Evolutionary conservation across 2,888 invertebrate species (phyloP).

Genomic region (Agonopterix subpropinquella): DNA sequence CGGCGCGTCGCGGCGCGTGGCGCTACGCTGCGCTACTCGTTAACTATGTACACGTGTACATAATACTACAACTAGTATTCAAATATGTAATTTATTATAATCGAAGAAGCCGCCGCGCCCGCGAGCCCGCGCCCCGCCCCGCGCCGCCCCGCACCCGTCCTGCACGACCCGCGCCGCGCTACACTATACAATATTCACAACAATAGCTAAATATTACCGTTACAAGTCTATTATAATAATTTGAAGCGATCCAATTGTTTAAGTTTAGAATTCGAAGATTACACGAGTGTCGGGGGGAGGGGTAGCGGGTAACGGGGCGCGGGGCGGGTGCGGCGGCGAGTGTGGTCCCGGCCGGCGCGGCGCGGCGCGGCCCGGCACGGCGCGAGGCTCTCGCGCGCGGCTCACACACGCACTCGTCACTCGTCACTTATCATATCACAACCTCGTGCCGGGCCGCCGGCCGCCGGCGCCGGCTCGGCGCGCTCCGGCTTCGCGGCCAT

Average conservation of each 20-base stretch:
- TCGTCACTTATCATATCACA: conserved; percentile 3
- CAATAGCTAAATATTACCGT: conserved; percentile 64
- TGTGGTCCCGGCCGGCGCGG: not conserved
- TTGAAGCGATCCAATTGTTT: conserved; percentile 59
- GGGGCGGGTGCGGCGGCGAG: conserved; percentile 13
- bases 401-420: conserved; percentile 7
- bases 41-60: conserved; percentile 21
- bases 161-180: conserved; percentile 12
- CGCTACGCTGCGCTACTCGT: not conserved
- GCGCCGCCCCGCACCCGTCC: conserved; percentile 10
- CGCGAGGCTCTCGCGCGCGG: conserved; percentile 4
- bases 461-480: not conserved
- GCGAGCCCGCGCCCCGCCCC: conserved; percentile 13
- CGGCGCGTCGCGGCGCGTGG: conserved; percentile 8
- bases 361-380: conserved; percentile 6
- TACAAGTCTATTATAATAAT: conserved; percentile 61
- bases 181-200: conserved; percentile 46
- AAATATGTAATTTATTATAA: conserved; percentile 29
- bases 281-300: conserved; percentile 35
- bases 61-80: conserved; percentile 28
- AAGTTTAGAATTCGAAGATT: conserved; percentile 60
- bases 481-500: conserved; percentile 13
- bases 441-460: conserved; percentile 9
- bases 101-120: conserved; percentile 16
- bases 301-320: conserved; percentile 18